These are phyloP conservation scores for Glaucopsyche alexis DNA, from an alignment of 2,888 invertebrate genomes.

Conservation along the genomic window DNA sequence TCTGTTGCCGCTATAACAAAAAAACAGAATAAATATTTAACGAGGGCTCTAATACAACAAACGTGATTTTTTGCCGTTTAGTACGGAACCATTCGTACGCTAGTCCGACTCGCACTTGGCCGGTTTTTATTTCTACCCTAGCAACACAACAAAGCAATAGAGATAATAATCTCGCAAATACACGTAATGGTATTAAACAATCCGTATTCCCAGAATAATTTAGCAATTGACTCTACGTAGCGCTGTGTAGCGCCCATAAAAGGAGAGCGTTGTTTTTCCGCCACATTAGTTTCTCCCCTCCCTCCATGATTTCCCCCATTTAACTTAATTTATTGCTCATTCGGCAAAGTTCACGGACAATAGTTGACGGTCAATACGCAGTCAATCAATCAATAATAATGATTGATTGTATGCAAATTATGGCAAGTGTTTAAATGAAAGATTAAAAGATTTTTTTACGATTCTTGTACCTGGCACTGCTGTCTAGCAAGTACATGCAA, in stretches of 20 bases:
- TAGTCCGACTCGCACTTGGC: too few relatives aligned
- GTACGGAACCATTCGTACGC: too few relatives aligned
- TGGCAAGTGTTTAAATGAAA: too few relatives aligned
- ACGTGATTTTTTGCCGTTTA: too few relatives aligned
- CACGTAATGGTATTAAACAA: background rate
- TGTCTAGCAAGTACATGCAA: too few relatives aligned
- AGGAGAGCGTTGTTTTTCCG: slow-evolving; percentile 24
- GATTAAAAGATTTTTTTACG: too few relatives aligned
- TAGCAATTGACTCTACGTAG: background rate
- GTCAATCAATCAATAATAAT: background rate
- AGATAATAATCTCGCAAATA: slow-evolving; percentile 2
- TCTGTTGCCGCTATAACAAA: too few relatives aligned
- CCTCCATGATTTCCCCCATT: slow-evolving; percentile 11
- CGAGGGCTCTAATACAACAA: too few relatives aligned
- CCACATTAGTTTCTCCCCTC: slow-evolving; percentile 23
- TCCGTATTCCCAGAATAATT: slow-evolving; percentile 15
- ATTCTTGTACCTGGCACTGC: too few relatives aligned
- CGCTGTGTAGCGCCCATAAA: background rate
- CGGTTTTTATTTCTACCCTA: background rate
- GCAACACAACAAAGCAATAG: background rate
- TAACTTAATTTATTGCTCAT: slow-evolving; percentile 15
- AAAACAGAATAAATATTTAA: too few relatives aligned
- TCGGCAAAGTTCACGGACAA: background rate
- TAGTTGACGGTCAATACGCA: background rate
- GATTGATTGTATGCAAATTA: too few relatives aligned